A percentile compares a stretch with the other conserved stretches of the same genome.
These are phyloP conservation scores for Cryptotermes secundus DNA, from an alignment of 1,140 invertebrate genomes.

Conservation along the genomic window DNA sequence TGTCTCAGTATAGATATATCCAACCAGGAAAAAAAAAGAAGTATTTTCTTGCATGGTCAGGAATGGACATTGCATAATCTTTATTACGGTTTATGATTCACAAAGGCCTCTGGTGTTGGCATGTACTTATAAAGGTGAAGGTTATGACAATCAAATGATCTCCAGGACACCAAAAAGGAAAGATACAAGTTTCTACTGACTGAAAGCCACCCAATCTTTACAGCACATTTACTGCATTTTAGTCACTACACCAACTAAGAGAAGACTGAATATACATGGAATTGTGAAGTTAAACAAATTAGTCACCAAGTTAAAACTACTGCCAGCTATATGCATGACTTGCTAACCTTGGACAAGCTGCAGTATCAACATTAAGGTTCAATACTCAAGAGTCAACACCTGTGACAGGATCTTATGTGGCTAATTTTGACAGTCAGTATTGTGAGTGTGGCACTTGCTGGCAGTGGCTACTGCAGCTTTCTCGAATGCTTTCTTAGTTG, in stretches of 20 bases:
- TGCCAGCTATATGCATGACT: neutral
- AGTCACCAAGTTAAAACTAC: neutral
- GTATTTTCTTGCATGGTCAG: too few species aligned
- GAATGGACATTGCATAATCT: too few species aligned
- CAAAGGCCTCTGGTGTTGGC: neutral
- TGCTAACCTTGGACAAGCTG: neutral
- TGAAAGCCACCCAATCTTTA: neutral
- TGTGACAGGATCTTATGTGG: neutral
- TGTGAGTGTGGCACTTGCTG: neutral
- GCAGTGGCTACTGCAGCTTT: neutral
- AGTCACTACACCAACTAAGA: neutral
- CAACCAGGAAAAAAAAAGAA: too few species aligned
- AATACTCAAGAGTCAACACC: neutral
- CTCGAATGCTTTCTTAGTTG: too few species aligned
- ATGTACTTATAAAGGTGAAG: neutral
- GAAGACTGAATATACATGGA: neutral
- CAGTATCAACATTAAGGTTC: neutral
- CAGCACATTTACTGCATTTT: neutral
- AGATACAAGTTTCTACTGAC: neutral
- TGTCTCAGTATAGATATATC: too few species aligned
- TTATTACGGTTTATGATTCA: too few species aligned
- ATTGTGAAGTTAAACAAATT: neutral
- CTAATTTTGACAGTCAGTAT: neutral
- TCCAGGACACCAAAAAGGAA: neutral
- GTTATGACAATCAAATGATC: neutral